phyloP scores from a whole-genome alignment of 1,140 invertebrate species.

The Phenacoccus solenopsis region DNA sequence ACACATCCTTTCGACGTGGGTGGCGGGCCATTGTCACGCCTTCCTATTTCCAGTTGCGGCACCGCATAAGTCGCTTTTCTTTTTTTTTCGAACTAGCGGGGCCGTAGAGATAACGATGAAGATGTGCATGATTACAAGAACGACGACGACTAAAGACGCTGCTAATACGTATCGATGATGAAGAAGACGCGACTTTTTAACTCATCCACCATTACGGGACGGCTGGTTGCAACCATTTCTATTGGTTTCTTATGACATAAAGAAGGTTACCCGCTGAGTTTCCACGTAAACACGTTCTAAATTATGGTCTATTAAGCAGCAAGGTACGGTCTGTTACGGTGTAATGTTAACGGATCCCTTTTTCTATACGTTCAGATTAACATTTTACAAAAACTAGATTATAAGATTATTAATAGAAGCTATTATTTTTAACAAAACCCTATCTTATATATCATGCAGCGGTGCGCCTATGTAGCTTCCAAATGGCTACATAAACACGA shows the following conservation, averaged over 20 bases:
- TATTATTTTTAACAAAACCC: no score
- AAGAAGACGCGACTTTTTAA: neutral
- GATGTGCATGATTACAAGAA: neutral
- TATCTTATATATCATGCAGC: no score
- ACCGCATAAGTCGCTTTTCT: no score
- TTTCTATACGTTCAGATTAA: no score
- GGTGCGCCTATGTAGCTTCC: no score
- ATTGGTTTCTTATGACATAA: neutral
- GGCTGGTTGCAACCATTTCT: neutral
- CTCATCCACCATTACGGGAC: neutral
- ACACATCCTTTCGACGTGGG: neutral
- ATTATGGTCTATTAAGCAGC: neutral
- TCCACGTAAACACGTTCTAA: conserved; percentile 10
- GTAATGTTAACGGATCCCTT: no score
- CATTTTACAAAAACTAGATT: no score
- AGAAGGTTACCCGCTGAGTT: neutral
- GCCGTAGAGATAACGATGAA: neutral
- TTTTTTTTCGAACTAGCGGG: neutral
- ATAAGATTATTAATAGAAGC: no score
- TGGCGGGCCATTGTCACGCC: conserved; percentile 4
- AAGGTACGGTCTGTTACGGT: no score
- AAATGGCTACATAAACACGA: no score
- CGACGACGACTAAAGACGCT: neutral
- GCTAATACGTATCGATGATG: neutral
- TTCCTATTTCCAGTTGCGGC: no score